Conservation (phyloP, 2,888 invertebrate genomes). For the Lasioglossum zephyrum region DNA sequence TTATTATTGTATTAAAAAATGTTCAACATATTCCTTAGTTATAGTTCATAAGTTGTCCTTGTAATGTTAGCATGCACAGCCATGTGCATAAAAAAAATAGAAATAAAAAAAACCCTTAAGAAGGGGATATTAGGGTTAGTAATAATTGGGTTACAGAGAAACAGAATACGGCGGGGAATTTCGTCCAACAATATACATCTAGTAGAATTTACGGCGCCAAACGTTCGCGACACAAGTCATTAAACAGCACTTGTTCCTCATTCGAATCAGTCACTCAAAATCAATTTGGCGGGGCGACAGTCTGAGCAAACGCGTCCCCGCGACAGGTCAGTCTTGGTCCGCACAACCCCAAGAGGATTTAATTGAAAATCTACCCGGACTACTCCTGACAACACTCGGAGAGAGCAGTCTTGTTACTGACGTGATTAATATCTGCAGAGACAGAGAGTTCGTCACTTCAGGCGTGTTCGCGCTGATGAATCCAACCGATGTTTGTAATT, state of each 20-base stretch:
- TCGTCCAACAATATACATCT: background rate
- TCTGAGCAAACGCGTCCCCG: constrained; percentile 3
- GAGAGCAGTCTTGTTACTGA: constrained; percentile 48
- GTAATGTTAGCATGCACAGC: no score
- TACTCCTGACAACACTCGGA: constrained; percentile 24
- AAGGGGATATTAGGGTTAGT: background rate
- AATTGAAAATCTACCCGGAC: constrained; percentile 1
- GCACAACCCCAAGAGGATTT: background rate
- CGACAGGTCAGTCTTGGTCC: constrained; percentile 4
- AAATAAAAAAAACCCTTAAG: background rate
- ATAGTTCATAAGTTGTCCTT: no score
- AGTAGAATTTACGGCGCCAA: background rate
- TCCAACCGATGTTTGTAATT: constrained; percentile 66
- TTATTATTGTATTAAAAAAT: no score
- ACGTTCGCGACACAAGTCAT: background rate
- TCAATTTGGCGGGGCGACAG: constrained; percentile 1
- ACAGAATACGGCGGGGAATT: background rate
- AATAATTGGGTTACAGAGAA: background rate
- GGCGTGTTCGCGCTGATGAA: constrained; percentile 61
- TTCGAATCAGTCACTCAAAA: constrained; percentile 1
- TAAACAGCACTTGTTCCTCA: background rate
- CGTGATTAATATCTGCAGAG: constrained; percentile 64
- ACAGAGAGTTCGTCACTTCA: constrained; percentile 63
- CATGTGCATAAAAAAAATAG: no score
- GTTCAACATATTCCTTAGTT: no score